A percentile compares a stretch with the other conserved stretches of the same genome.
Conservation (phyloP, 2,113 vertebrate species). For the Piaya cayana region DNA sequence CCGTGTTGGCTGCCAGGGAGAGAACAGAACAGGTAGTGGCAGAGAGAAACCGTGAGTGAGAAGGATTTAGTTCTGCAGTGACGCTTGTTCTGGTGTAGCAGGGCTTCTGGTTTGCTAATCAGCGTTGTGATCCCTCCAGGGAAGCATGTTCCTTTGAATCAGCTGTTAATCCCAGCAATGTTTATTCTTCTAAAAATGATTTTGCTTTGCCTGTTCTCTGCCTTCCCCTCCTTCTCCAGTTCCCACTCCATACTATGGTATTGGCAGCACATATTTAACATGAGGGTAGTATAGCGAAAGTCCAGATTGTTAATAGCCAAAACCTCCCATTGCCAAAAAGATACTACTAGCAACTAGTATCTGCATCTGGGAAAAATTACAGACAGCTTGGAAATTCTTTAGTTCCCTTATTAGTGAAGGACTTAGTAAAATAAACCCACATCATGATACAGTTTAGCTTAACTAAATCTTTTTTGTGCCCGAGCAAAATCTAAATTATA, state of each 20-base stretch:
- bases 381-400: slow-evolving; percentile 59
- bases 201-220: slow-evolving; percentile 15
- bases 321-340: slow-evolving; percentile 57
- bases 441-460: slow-evolving; percentile 32
- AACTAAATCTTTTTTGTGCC: slow-evolving; percentile 50
- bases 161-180: background rate
- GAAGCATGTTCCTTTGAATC: background rate
- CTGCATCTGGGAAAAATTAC: slow-evolving; percentile 68
- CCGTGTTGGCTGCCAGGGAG: background rate
- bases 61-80: background rate
- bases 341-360: slow-evolving; percentile 57
- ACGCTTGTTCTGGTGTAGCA: background rate
- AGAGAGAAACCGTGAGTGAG: background rate
- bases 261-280: slow-evolving; percentile 55
- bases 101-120: background rate
- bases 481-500: slow-evolving; percentile 63
- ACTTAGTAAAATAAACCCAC: background rate
- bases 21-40: background rate
- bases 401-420: slow-evolving; percentile 52
- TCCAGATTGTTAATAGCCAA: slow-evolving; percentile 58
- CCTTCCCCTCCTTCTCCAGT: background rate
- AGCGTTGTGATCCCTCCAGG: background rate
- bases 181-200: background rate
- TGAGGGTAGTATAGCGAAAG: background rate
- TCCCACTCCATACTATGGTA: background rate